Evolutionary conservation across 2,888 invertebrate genomes (phyloP).

Genomic region (Pteria penguin): DNA sequence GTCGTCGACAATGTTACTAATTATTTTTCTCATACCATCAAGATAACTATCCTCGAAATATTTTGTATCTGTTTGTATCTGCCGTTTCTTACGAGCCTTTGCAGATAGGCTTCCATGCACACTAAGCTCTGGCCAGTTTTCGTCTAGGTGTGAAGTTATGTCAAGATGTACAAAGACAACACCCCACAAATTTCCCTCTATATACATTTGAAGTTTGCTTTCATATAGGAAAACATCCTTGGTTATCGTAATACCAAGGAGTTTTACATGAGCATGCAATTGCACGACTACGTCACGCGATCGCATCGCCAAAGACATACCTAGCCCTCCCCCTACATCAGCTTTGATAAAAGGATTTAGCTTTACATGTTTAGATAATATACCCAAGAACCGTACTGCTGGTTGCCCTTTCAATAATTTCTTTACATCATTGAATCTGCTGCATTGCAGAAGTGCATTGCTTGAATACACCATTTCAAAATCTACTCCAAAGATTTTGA

Average conservation of each 20-base stretch:
- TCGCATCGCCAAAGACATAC: conserved; percentile 20
- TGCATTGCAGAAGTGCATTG: conserved; percentile 35
- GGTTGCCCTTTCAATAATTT: conserved; percentile 40
- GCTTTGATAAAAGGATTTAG: conserved; percentile 24
- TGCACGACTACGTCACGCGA: conserved; percentile 23
- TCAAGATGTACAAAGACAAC: conserved; percentile 39
- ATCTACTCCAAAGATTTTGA: conserved; percentile 27
- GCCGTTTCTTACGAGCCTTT: conserved; percentile 14
- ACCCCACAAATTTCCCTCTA: conserved; percentile 47
- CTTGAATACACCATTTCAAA: conserved; percentile 45
- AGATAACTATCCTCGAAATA: conserved; percentile 47
- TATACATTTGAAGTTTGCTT: conserved; percentile 34
- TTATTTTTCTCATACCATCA: conserved; percentile 37
- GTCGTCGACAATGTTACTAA: conserved; percentile 25
- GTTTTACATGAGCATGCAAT: conserved; percentile 21
- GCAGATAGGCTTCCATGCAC: conserved; percentile 42
- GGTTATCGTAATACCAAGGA: conserved; percentile 36
- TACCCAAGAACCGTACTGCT: conserved; percentile 33
- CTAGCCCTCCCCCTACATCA: conserved; percentile 17
- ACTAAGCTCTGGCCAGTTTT: conserved; percentile 37
- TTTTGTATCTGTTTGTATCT: conserved; percentile 6
- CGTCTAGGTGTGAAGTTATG: conserved; percentile 32
- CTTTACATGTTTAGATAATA: not conserved
- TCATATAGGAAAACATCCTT: conserved; percentile 42
- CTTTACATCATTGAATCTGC: conserved; percentile 32